Evolutionary conservation across 2,888 invertebrate species (phyloP), one percentile per base, ranked within the genome.

Genomic region (Neoscelio sp.): DNA sequence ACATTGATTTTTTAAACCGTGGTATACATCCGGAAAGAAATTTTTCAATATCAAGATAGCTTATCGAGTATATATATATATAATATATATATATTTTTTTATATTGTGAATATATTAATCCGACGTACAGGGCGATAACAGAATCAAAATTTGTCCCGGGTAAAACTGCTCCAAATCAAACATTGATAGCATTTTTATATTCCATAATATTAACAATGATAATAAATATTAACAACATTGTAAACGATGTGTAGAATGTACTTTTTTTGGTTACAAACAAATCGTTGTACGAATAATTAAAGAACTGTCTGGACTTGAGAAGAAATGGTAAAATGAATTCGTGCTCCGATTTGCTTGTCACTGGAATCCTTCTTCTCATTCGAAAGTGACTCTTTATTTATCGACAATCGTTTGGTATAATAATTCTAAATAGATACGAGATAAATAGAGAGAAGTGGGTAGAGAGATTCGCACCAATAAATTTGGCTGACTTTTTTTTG

Each of bases 81-180:
- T 50, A 52, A 64, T 30, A 17, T 52, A 65, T 52, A 46, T 62
- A 46, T 62, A 50, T 1, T 40, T 13, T 17, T 26, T 42, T 44
- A 44, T 54, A 58, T 58, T 50, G 58, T 58, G 23, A 70, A 60
- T 71, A 62, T 52, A 62, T 50, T 42, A 44, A 18, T 26, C 54
- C 44, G 42, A 48, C 54, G 48, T 58, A 48, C 20, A 68, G 40
- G n/a, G n/a, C 40, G 38, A 48, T 18, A 73, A 64, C 64, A 56
- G 35, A 73, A 73, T 56, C 60, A 64, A 73, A 58, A 26, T 64
- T 73, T 64, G 38, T 40, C 40, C 46, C 56, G 38, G n/a, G n/a
- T 64, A 26, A 68, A 56, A 56, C 56, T 12, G 3, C 20, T 28
- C 17, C 2, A 54, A 8, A 8, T 13, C 10, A 15, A 48, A 64